Evolutionary conservation across 64 coral and sea anemone genomes (phyloP), one percentile per base, ranked within the genome.

Genomic region (Acropora yongei): DNA sequence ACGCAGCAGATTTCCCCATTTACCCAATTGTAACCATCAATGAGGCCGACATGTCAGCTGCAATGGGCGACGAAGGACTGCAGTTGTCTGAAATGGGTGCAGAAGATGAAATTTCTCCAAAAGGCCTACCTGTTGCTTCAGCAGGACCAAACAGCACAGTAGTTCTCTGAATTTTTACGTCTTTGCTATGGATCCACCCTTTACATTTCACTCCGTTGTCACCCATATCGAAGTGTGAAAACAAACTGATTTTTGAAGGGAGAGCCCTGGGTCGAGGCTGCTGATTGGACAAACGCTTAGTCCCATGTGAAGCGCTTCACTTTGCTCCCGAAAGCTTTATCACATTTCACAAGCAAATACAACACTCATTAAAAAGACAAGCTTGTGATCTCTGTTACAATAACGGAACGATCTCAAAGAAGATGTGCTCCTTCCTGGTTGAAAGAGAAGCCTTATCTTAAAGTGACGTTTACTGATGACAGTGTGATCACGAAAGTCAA

Each of bases 131-230:
- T 30, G 30, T 30, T 30, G 30, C 30, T 30, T 30, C 30, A 30
- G 30, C 30, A 30, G 30, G 30, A 30, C 30, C 30, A 30, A 30
- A 30, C 30, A 30, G 30, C 30, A 30, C 30, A 30, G 83, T 86
- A 86, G 83, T 86, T 86, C 13, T 86, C 49, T 65, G 83, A 86
- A 72, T 44, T 63, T 86, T 86, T 45, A 66, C 83, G 20, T 86
- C 61, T 86, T 86, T 86, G 63, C 58, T 72, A 86, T 47, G 67
- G 12, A 86, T 49, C 83, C 83, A 72, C 41, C 48, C 61, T 86
- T 86, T 86, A 45, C 63, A 5, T 86, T 72, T 69, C 65, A 1
- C 9, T 30, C 30, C 41, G 8, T 49, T 42, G 41, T 86, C 71
- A 20, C 41, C 65, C 83, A 86, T 86, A 12, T 63, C 12, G 10